Conservation (phyloP, 2,797 vertebrate genomes). For the Lithobates pipiens region DNA sequence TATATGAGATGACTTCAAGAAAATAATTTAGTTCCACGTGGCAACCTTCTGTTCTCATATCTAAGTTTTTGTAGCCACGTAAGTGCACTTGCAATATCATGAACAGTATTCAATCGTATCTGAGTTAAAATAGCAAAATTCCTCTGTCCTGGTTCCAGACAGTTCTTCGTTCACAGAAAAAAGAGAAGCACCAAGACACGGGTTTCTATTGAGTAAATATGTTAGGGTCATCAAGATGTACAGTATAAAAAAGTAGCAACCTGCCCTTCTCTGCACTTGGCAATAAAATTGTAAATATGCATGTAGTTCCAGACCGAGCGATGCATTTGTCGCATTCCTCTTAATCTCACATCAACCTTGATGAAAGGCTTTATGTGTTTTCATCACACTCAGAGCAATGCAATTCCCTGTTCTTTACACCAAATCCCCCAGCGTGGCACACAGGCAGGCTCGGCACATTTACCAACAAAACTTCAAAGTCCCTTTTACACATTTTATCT, state of each 20-base stretch:
- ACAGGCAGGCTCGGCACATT: neutral
- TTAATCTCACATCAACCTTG: constrained; percentile 38
- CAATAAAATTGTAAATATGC: neutral
- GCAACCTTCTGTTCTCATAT: no score
- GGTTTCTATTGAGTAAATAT: no score
- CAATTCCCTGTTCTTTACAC: constrained; percentile 36
- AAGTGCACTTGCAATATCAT: no score
- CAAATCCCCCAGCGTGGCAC: constrained; percentile 16
- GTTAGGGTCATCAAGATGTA: no score
- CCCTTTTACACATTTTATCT: neutral
- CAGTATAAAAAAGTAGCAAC: no score
- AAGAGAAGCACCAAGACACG: neutral
- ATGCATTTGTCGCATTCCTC: constrained; percentile 20
- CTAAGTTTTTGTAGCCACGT: no score
- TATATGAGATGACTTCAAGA: no score
- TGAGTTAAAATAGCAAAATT: no score
- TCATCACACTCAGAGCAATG: constrained; percentile 7
- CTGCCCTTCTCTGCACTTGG: neutral
- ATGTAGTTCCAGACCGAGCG: neutral
- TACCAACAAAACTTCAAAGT: constrained; percentile 23
- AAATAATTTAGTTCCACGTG: no score
- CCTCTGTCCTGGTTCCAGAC: no score
- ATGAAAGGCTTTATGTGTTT: constrained; percentile 54
- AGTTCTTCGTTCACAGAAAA: neutral
- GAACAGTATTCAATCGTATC: no score